Conservation (phyloP, 2,797 vertebrate genomes). For the Mormyrops boulengeri region DNA sequence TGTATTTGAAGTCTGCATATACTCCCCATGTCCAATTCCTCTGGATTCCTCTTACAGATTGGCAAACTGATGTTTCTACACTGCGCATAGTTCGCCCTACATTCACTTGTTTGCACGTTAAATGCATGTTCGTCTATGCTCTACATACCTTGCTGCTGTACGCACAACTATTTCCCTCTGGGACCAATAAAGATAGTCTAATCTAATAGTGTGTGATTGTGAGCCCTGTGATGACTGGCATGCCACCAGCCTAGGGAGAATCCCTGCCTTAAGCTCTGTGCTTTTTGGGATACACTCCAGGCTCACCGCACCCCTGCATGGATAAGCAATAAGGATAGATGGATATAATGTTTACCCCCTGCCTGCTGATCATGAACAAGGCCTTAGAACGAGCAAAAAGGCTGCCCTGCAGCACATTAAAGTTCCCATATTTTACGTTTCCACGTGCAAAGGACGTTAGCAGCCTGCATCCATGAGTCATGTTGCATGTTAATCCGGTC, state of each 20-base stretch:
- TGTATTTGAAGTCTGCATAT: background rate
- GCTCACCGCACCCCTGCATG: background rate
- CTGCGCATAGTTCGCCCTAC: background rate
- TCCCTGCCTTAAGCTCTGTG: background rate
- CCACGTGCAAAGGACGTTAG: constrained; percentile 19
- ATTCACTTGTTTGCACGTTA: background rate
- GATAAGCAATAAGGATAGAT: background rate
- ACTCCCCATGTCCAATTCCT: background rate
- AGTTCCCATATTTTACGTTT: constrained; percentile 24
- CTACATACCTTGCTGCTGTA: background rate
- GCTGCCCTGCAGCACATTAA: background rate
- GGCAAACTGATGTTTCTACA: background rate
- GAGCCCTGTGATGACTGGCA: background rate
- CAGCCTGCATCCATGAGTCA: constrained; percentile 29
- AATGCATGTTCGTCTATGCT: background rate
- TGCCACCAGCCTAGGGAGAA: background rate
- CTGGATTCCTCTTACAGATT: background rate
- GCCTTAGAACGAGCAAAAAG: background rate
- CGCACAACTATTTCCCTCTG: background rate
- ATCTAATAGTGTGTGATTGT: background rate
- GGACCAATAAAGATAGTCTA: background rate
- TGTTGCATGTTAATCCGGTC: constrained; percentile 28
- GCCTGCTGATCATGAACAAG: background rate
- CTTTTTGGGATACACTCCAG: background rate
- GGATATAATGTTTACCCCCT: background rate